A percentile compares a stretch with the other conserved stretches of the same genome.
Conservation (phyloP, 2,797 vertebrate genomes). For the Sebastes nivosus region DNA sequence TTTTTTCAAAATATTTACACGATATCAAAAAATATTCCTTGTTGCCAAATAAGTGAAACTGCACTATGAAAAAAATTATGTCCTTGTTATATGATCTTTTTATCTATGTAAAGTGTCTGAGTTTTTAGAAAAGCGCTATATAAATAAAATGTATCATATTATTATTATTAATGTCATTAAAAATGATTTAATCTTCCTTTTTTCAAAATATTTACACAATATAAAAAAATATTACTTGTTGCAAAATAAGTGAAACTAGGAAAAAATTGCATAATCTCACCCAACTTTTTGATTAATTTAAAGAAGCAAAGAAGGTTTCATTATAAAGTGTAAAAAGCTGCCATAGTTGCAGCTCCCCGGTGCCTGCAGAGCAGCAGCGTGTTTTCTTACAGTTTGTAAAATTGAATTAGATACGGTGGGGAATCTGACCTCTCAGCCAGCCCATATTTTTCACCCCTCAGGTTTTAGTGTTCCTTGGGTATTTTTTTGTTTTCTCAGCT, state of each 20-base stretch:
- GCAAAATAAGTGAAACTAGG: background rate
- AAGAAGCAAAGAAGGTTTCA: constrained; percentile 1
- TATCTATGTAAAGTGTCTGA: too few species aligned
- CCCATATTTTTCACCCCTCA: constrained; percentile 83
- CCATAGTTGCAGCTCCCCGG: constrained; percentile 40
- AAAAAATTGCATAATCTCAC: background rate
- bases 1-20: background rate
- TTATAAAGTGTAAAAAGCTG: constrained; percentile 41
- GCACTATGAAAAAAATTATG: background rate
- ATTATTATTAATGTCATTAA: background rate
- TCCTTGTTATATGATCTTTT: too few species aligned
- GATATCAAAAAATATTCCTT: background rate
- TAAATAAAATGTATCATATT: too few species aligned
- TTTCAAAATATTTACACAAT: background rate
- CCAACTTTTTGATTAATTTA: background rate
- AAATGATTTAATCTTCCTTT: background rate
- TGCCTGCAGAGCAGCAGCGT: constrained; percentile 65
- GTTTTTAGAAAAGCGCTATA: too few species aligned
- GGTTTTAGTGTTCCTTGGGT: constrained; percentile 82
- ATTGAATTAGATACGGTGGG: constrained; percentile 87
- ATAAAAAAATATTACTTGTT: background rate
- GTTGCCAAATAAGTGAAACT: background rate
- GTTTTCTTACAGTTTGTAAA: constrained; percentile 88
- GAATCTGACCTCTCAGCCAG: constrained; percentile 84
- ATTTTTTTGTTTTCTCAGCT: constrained; percentile 88